Evolutionary conservation across 2,888 invertebrate species (phyloP), one percentile per base, ranked within the genome.

Genomic region (Drosophila peninsularis): DNA sequence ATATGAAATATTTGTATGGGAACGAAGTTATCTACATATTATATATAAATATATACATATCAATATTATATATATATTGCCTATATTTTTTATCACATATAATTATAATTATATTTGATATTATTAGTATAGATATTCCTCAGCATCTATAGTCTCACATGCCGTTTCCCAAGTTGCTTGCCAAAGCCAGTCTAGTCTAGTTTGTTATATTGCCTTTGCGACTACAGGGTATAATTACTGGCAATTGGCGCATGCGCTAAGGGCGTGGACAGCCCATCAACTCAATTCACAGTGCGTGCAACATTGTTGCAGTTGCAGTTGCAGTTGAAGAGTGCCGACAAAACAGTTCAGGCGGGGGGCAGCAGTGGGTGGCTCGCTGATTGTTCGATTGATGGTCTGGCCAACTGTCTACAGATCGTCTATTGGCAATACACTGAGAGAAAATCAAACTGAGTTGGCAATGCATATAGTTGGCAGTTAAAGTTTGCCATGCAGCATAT

Each of bases 191-290:
- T 7, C 32, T 7, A 13, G n/a, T n/a, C n/a, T 13, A 19, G 21
- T 19, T 19, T 19, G 49, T 14, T 19, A 32, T 49, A 19, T 24
- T 17, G 49, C 32, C 49, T 3, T 21, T 14, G 13, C 19, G 21
- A n/a, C 9, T 30, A 11, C 45, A 62, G 63, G 62, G 63, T 62
- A 63, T 62, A 44, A 53, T 50, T 45, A 66, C 56, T 62, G 37
- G 50, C 65, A 62, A 57, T 54, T 57, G 56, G 62, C 54, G 57
- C 62, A 57, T 66, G 54, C 71, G 67, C 63, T 63, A 66, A 78
- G 67, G 75, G 77, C 73, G 77, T 68, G 52, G 41, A 45, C 37
- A 19, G 36, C 30, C 53, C 44, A 50, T 42, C 17, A 45, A 21
- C 24, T 32, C 19, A 39, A 52, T 50, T 34, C 36, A 9, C 42